These are phyloP conservation scores for Aptenodytes forsteri DNA, from an alignment of 2,113 vertebrate species.

Conservation along the genomic window DNA sequence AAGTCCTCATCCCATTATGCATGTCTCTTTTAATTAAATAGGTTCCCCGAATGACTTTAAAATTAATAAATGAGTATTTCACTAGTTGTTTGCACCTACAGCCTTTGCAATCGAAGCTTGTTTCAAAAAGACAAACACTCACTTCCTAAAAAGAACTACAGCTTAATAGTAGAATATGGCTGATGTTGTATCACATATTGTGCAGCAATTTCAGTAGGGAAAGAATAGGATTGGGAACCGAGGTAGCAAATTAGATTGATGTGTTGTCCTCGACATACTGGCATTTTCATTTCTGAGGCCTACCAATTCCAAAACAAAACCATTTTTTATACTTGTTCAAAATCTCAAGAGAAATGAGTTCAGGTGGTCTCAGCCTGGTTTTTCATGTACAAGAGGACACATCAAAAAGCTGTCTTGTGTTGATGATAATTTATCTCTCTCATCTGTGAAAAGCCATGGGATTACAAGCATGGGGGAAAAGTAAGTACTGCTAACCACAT, in stretches of 20 bases:
- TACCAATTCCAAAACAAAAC: slow-evolving; percentile 78
- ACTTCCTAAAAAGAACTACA: neutral
- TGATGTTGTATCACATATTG: slow-evolving; percentile 14
- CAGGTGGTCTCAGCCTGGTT: slow-evolving; percentile 72
- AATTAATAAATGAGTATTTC: neutral
- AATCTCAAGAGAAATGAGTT: slow-evolving; percentile 78
- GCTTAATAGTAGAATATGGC: neutral
- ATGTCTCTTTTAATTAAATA: neutral
- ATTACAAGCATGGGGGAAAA: slow-evolving; percentile 41
- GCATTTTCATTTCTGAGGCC: slow-evolving; percentile 82
- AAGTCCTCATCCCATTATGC: neutral
- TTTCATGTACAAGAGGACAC: slow-evolving; percentile 67
- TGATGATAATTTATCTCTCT: slow-evolving; percentile 76
- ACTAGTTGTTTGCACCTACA: neutral
- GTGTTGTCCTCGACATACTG: slow-evolving; percentile 71
- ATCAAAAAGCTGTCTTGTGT: slow-evolving; percentile 73
- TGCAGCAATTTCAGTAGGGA: slow-evolving; percentile 29
- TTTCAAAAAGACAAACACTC: neutral
- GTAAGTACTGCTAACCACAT: neutral
- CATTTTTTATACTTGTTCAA: slow-evolving; percentile 80
- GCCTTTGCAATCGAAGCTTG: neutral
- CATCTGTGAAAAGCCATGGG: slow-evolving; percentile 52
- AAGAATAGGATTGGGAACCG: slow-evolving; percentile 41
- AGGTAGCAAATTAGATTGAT: slow-evolving; percentile 82
- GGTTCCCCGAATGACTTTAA: neutral